These are phyloP conservation scores for Schlechtendalia chinensis DNA, from an alignment of 1,140 invertebrate species.

Conservation along the genomic window DNA sequence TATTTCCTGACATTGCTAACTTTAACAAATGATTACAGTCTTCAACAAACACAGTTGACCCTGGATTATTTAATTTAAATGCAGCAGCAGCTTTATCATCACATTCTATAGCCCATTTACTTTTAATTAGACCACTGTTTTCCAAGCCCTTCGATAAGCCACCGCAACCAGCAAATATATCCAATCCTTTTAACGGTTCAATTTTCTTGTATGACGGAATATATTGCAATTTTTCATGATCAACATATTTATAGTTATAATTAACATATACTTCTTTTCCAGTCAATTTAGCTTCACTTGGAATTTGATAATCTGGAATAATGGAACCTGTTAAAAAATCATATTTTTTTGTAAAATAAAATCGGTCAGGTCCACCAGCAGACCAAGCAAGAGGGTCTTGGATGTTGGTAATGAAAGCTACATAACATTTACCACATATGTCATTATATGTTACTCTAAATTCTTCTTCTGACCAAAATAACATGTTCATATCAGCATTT, in stretches of 20 bases:
- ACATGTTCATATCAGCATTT: slow-evolving; percentile 38
- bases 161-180: slow-evolving; percentile 89
- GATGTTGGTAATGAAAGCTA: slow-evolving; percentile 63
- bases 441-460: slow-evolving; percentile 51
- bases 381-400: slow-evolving; percentile 63
- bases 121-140: slow-evolving; percentile 68
- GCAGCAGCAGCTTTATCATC: slow-evolving; percentile 76
- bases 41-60: slow-evolving; percentile 72
- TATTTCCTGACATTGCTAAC: slow-evolving; percentile 62
- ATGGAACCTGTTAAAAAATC: slow-evolving; percentile 60
- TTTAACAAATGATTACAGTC: slow-evolving; percentile 77
- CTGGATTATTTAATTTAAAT: slow-evolving; percentile 75
- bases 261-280: slow-evolving; percentile 64
- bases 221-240: slow-evolving; percentile 60
- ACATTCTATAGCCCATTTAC: slow-evolving; percentile 80
- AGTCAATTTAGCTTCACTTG: slow-evolving; percentile 56
- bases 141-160: slow-evolving; percentile 75
- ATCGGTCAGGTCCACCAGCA: slow-evolving; percentile 65
- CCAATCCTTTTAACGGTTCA: slow-evolving; percentile 66
- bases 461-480: slow-evolving; percentile 44
- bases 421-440: slow-evolving; percentile 65
- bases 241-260: slow-evolving; percentile 61
- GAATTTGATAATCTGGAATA: not conserved
- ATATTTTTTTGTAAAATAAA: slow-evolving; percentile 76
- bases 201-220: slow-evolving; percentile 58